Percentiles rank a stretch among this genome's conserved stretches.
Conservation (phyloP, 2,113 vertebrate genomes). For the Dryoscopus gambensis region DNA sequence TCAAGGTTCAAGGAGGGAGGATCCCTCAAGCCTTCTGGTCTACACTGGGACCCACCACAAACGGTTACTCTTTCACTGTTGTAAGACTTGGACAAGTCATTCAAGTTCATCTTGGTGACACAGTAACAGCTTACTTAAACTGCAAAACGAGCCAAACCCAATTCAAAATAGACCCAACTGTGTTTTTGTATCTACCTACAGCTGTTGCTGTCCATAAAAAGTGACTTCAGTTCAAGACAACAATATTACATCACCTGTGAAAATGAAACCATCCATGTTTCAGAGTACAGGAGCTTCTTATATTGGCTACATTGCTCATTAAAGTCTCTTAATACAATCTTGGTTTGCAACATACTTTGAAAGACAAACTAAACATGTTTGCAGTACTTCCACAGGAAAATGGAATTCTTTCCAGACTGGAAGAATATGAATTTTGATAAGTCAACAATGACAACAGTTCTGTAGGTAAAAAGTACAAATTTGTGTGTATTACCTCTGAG, state of each 20-base stretch:
- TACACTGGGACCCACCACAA: accelerated
- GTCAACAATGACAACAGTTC: conserved; percentile 10
- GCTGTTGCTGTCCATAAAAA: conserved; percentile 9
- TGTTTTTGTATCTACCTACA: neutral
- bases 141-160: neutral
- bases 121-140: neutral
- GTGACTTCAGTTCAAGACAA: conserved; percentile 41
- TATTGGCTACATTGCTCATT: conserved; percentile 34
- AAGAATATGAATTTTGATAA: neutral
- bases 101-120: neutral
- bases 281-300: conserved; percentile 51
- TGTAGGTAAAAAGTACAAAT: conserved; percentile 45
- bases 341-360: conserved; percentile 29
- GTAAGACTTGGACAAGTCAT: neutral
- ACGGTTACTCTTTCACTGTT: neutral
- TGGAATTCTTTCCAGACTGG: neutral
- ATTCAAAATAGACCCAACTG: neutral
- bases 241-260: conserved; percentile 47
- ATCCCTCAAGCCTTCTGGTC: neutral
- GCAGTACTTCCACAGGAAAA: neutral
- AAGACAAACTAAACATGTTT: conserved; percentile 26
- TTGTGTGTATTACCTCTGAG: conserved; percentile 11
- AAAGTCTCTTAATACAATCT: conserved; percentile 39
- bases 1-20: neutral
- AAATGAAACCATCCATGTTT: conserved; percentile 37